These are phyloP conservation scores for Mesembrinibis cayennensis DNA, from an alignment of 2,113 vertebrate species.

Conservation along the genomic window DNA sequence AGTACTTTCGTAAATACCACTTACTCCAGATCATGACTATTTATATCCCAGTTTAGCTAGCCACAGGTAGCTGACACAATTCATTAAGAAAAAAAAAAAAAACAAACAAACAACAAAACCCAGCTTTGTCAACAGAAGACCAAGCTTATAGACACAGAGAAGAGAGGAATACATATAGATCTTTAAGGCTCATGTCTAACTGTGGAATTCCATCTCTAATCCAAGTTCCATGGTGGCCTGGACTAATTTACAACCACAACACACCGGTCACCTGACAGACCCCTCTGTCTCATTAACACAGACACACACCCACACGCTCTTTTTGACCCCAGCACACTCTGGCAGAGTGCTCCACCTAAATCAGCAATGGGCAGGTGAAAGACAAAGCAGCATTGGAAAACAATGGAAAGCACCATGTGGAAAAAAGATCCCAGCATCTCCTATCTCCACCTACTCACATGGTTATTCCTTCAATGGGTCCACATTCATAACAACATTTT, in stretches of 20 bases:
- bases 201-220: neutral
- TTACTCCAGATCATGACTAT: neutral
- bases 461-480: fast-evolving
- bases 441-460: fast-evolving
- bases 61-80: neutral
- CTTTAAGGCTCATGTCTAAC: neutral
- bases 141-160: neutral
- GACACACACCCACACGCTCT: fast-evolving
- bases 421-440: neutral
- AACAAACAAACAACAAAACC: no score
- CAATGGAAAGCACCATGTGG: neutral
- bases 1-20: neutral
- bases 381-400: neutral
- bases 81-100: neutral
- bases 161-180: neutral
- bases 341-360: neutral
- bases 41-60: neutral
- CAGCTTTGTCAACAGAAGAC: neutral
- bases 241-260: neutral
- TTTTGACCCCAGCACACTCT: neutral
- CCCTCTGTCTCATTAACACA: neutral
- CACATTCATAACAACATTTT: neutral
- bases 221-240: neutral
- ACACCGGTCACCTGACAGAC: neutral
- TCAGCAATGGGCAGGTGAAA: neutral